These are phyloP conservation scores for Diploscapter pachys DNA, from an alignment of 1,140 invertebrate species.

Conservation along the genomic window DNA sequence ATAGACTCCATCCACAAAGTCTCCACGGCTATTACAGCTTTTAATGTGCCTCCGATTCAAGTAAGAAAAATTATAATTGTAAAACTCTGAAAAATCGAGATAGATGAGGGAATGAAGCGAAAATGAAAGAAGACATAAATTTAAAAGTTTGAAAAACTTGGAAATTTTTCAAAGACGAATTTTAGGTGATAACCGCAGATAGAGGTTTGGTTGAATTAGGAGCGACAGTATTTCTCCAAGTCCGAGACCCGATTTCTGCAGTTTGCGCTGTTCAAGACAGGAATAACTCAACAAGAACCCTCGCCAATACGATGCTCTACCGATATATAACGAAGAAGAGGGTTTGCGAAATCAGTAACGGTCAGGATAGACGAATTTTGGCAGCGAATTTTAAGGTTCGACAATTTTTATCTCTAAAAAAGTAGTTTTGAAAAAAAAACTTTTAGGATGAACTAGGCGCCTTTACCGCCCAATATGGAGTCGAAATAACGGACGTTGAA, in stretches of 20 bases:
- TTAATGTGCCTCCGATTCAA: conserved; percentile 42
- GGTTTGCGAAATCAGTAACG: conserved; percentile 35
- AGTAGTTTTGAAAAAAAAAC: conserved; percentile 14
- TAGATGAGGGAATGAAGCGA: background rate
- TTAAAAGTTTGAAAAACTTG: no score
- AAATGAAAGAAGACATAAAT: no score
- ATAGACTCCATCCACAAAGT: conserved; percentile 34
- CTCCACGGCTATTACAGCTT: conserved; percentile 28
- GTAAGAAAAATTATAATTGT: conserved; percentile 9
- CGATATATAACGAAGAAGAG: conserved; percentile 39
- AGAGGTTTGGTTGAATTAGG: conserved; percentile 40
- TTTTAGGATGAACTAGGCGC: conserved; percentile 38
- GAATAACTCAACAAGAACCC: conserved; percentile 35
- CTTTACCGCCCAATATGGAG: conserved; percentile 37
- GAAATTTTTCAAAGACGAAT: background rate
- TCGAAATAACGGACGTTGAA: conserved; percentile 41
- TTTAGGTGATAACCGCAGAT: conserved; percentile 36
- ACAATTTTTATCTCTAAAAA: background rate
- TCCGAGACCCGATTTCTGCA: conserved; percentile 34
- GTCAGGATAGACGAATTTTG: conserved; percentile 35
- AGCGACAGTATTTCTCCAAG: conserved; percentile 38
- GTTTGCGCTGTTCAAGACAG: conserved; percentile 38
- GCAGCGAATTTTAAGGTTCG: conserved; percentile 37
- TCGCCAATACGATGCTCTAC: conserved; percentile 41
- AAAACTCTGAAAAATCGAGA: background rate